These are phyloP conservation scores for Clinocottus analis DNA, from an alignment of 2,113 vertebrate species.

Conservation along the genomic window DNA sequence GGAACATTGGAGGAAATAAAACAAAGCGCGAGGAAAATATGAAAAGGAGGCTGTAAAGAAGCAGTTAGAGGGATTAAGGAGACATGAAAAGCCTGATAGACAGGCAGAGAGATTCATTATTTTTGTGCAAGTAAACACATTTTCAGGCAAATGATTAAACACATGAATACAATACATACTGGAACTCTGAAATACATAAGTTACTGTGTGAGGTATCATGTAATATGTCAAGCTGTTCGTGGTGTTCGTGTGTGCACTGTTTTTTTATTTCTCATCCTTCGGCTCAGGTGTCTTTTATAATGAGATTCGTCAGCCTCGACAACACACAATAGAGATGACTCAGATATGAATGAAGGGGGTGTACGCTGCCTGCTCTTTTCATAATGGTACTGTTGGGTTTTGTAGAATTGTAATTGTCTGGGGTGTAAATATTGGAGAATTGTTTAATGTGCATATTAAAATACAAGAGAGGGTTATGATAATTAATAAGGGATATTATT, in stretches of 20 bases:
- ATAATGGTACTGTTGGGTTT: too few species aligned
- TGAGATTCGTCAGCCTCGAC: constrained; percentile 18
- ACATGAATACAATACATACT: constrained; percentile 21
- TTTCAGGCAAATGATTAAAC: constrained; percentile 45
- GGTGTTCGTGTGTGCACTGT: constrained; percentile 1
- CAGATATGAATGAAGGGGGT: constrained; percentile 14
- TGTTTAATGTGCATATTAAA: too few species aligned
- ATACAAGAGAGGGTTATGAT: too few species aligned
- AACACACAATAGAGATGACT: constrained; percentile 13
- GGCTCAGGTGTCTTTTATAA: constrained; percentile 43
- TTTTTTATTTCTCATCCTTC: constrained; percentile 19
- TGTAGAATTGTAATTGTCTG: too few species aligned
- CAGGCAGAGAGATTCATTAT: constrained; percentile 16
- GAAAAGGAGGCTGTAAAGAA: constrained; percentile 30
- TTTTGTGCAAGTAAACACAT: constrained; percentile 33
- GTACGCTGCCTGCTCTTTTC: background rate
- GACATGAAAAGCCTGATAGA: constrained; percentile 13
- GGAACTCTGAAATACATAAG: constrained; percentile 2
- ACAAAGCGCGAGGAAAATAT: constrained; percentile 4
- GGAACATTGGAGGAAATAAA: constrained; percentile 24
- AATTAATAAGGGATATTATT: too few species aligned
- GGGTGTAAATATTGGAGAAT: too few species aligned
- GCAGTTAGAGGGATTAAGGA: constrained; percentile 37
- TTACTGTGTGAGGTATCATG: constrained; percentile 24
- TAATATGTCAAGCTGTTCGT: constrained; percentile 12